Evolutionary conservation across 2,888 invertebrate species (phyloP).

Genomic region (Chironomus riparius): DNA sequence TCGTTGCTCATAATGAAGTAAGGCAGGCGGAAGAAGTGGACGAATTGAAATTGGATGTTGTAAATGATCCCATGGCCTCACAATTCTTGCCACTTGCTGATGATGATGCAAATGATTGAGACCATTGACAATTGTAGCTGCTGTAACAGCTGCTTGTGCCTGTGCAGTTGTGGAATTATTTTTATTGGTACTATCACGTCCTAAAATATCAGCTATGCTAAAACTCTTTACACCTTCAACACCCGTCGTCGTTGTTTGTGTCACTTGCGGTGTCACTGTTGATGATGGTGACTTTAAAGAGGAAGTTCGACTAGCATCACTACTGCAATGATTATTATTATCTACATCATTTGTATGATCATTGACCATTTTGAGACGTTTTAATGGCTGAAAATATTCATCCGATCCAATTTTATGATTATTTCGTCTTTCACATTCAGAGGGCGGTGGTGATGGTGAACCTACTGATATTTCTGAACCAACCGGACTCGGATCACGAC

Average conservation of each 20-base stretch:
- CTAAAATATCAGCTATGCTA: constrained; percentile 82
- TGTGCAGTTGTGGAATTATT: background rate
- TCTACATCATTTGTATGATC: constrained; percentile 29
- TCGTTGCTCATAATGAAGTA: constrained; percentile 59
- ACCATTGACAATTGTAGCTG: background rate
- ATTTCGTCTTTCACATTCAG: constrained; percentile 1
- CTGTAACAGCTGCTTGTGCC: too few species aligned
- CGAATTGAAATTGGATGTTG: constrained; percentile 44
- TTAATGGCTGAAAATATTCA: constrained; percentile 76
- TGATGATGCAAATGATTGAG: background rate
- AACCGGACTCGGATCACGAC: constrained; percentile 38
- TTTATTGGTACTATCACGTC: constrained; percentile 48
- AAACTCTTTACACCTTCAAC: constrained; percentile 80
- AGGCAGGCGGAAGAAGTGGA: constrained; percentile 45
- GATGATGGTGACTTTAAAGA: background rate
- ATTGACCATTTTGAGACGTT: constrained; percentile 68
- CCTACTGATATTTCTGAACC: constrained; percentile 44
- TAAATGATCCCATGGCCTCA: constrained; percentile 74
- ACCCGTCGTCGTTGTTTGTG: background rate
- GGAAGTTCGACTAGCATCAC: constrained; percentile 5
- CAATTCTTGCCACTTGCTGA: constrained; percentile 51
- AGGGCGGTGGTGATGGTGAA: constrained; percentile 38
- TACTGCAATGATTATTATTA: background rate
- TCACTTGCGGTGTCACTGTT: background rate
- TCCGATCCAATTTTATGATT: constrained; percentile 34